Evolutionary conservation across 2,113 vertebrate species (phyloP).

Genomic region (Ondatra zibethicus): DNA sequence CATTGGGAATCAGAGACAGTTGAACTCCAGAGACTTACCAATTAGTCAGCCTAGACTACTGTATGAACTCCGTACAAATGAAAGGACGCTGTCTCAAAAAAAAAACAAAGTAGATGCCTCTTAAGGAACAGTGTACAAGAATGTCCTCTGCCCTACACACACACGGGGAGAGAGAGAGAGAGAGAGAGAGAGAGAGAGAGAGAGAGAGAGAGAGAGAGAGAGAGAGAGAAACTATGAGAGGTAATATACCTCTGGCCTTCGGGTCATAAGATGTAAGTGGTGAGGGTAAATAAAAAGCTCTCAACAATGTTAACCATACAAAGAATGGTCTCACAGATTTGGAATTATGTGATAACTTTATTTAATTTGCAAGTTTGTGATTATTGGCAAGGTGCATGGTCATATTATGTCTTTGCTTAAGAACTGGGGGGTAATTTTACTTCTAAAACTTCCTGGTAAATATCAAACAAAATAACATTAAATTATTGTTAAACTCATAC

Average conservation of each 20-base stretch:
- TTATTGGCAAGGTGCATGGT: background rate
- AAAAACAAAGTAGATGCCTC: background rate
- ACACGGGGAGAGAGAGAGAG: background rate
- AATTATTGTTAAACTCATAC: slow-evolving; percentile 1
- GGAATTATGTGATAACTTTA: too few species aligned
- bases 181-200: background rate
- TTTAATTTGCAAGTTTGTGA: background rate
- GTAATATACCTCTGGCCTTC: background rate
- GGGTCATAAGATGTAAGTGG: background rate
- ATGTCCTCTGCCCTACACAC: background rate
- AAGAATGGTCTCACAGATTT: background rate
- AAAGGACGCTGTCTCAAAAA: background rate
- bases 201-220: background rate
- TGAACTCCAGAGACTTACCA: background rate
- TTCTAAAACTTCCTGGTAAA: slow-evolving; percentile 14
- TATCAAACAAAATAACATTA: background rate
- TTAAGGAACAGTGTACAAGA: background rate
- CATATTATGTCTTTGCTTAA: background rate
- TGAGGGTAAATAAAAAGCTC: background rate
- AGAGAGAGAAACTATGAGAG: background rate
- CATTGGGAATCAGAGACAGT: background rate
- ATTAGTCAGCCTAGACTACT: background rate
- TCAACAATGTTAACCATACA: background rate
- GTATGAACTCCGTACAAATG: background rate
- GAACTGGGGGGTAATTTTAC: background rate